These are phyloP conservation scores for Pygoscelis antarcticus DNA, from an alignment of 2,113 vertebrate species.

Conservation along the genomic window DNA sequence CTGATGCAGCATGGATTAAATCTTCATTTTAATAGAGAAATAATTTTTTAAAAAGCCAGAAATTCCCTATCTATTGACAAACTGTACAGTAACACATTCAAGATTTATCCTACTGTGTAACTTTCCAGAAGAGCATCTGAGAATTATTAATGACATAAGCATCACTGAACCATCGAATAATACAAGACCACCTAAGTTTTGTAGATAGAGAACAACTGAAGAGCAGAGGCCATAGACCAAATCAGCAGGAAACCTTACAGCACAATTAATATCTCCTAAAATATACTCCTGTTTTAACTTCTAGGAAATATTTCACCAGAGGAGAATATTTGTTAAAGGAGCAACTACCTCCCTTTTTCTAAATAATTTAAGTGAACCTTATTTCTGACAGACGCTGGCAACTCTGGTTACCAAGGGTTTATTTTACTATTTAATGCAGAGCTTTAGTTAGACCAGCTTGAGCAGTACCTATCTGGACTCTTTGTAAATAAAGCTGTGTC, in stretches of 20 bases:
- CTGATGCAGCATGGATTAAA: not conserved
- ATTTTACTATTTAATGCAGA: not conserved
- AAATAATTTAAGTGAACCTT: not conserved
- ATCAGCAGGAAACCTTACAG: not conserved
- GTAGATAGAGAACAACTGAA: not conserved
- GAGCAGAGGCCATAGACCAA: not conserved
- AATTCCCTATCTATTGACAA: not conserved
- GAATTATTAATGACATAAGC: not conserved
- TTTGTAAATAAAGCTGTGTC: not conserved
- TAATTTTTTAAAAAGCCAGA: not conserved
- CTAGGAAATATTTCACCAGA: not conserved
- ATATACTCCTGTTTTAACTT: not conserved
- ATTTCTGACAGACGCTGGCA: not conserved
- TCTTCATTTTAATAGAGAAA: conserved; percentile 13
- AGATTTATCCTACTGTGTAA: not conserved
- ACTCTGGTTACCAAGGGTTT: not conserved
- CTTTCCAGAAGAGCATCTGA: not conserved
- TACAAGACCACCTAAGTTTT: not conserved
- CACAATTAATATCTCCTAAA: not conserved
- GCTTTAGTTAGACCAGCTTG: not conserved
- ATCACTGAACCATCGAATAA: not conserved
- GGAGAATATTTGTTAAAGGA: not conserved
- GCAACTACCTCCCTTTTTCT: not conserved
- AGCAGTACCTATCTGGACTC: not conserved
- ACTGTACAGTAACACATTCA: not conserved